A percentile compares a stretch with the other conserved stretches of the same genome.
These are phyloP conservation scores for Anhinga rufa DNA, from an alignment of 2,113 vertebrate species.

Conservation along the genomic window DNA sequence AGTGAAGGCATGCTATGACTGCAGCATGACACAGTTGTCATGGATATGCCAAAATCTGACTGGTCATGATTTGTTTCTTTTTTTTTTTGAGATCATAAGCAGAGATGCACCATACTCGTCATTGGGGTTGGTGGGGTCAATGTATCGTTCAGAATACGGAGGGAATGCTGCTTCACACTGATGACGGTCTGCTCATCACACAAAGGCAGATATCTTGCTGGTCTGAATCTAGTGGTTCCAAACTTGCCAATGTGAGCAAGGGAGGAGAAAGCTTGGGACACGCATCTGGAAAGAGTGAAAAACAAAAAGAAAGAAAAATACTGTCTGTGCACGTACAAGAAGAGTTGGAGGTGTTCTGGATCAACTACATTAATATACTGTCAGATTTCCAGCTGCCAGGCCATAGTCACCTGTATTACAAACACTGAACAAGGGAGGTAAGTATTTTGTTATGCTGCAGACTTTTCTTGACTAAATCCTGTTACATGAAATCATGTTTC, in stretches of 20 bases:
- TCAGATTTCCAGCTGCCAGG: neutral
- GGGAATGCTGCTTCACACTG: neutral
- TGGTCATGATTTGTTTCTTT: no score
- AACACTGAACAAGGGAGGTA: neutral
- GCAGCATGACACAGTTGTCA: neutral
- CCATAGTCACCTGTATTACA: neutral
- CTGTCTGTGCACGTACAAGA: neutral
- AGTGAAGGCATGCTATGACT: neutral
- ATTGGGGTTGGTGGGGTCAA: neutral
- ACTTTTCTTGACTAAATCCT: neutral
- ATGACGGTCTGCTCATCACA: neutral
- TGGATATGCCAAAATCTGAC: neutral
- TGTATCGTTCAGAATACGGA: neutral
- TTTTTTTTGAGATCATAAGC: neutral
- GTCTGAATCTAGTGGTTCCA: neutral
- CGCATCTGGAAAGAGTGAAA: neutral
- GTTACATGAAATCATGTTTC: neutral
- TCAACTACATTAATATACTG: neutral
- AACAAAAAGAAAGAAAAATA: neutral
- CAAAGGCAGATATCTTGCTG: neutral
- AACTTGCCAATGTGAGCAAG: neutral
- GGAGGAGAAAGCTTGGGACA: neutral
- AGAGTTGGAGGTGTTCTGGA: neutral
- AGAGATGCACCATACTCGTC: neutral
- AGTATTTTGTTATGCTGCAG: neutral